Conservation (phyloP, 2,888 invertebrate genomes). For the Melikaiella ostensackeni region DNA sequence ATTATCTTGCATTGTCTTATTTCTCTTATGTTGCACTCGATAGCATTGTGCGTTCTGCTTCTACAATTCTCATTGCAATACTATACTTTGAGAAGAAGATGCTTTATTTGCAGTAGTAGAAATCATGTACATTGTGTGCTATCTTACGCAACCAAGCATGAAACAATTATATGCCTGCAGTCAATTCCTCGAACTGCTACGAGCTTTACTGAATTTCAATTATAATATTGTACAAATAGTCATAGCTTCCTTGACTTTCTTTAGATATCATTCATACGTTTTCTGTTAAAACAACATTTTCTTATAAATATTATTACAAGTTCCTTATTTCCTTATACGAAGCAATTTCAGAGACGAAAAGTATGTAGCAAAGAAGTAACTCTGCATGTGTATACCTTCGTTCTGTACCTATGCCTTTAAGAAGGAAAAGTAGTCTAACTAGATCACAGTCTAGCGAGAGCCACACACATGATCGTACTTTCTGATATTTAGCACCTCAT, state of each 20-base stretch:
- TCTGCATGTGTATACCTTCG: background rate
- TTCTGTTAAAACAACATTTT: no score
- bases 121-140: background rate
- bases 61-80: background rate
- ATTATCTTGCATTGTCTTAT: no score
- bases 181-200: no score
- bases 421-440: conserved; percentile 10
- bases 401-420: background rate
- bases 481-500: conserved; percentile 28
- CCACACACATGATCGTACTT: conserved; percentile 2
- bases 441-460: conserved; percentile 14
- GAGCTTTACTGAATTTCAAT: background rate
- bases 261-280: background rate
- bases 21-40: background rate
- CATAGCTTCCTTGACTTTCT: background rate
- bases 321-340: background rate
- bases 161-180: background rate
- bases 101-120: background rate
- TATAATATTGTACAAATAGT: background rate
- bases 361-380: background rate
- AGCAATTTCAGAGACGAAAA: background rate
- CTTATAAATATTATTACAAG: no score
- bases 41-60: background rate
- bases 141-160: background rate
- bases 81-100: background rate